These are phyloP conservation scores for Zoanthus sociatus DNA, from an alignment of 92 coral and sea anemone species.

Conservation along the genomic window DNA sequence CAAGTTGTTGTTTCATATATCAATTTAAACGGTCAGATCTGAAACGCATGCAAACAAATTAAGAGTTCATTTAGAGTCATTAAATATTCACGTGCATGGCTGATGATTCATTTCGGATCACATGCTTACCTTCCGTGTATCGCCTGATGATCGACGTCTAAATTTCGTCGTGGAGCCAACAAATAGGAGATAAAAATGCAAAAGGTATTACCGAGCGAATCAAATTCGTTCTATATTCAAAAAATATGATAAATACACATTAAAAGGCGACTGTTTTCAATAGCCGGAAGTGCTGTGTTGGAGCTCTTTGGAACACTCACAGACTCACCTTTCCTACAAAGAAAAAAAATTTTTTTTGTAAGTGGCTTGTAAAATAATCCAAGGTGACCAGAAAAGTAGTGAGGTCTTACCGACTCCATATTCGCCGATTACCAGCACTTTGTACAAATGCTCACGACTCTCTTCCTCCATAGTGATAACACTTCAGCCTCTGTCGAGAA, in stretches of 20 bases:
- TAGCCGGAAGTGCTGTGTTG: neutral
- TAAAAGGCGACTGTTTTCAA: neutral
- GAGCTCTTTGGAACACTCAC: neutral
- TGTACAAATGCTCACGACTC: constrained; percentile 81
- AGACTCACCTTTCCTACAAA: constrained; percentile 87
- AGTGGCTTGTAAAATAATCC: neutral
- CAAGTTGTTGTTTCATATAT: too few relatives aligned
- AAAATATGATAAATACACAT: neutral
- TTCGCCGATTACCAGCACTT: constrained; percentile 95
- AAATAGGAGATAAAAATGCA: constrained; percentile 1
- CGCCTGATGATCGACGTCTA: constrained; percentile 95
- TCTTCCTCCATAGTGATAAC: constrained; percentile 49
- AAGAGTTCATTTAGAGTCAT: neutral
- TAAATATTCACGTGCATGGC: neutral
- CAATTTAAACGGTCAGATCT: too few relatives aligned
- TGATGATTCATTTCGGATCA: neutral
- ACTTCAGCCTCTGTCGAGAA: too few relatives aligned
- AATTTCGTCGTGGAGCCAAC: neutral
- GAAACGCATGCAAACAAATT: too few relatives aligned
- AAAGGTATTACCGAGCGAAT: neutral
- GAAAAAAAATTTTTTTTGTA: neutral
- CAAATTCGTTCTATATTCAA: neutral
- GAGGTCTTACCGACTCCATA: constrained; percentile 86
- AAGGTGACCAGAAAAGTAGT: neutral
- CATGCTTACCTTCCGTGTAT: constrained; percentile 90